Evolutionary conservation across 1,140 invertebrate species (phyloP).

Genomic region (Eupristina koningsbergeri): DNA sequence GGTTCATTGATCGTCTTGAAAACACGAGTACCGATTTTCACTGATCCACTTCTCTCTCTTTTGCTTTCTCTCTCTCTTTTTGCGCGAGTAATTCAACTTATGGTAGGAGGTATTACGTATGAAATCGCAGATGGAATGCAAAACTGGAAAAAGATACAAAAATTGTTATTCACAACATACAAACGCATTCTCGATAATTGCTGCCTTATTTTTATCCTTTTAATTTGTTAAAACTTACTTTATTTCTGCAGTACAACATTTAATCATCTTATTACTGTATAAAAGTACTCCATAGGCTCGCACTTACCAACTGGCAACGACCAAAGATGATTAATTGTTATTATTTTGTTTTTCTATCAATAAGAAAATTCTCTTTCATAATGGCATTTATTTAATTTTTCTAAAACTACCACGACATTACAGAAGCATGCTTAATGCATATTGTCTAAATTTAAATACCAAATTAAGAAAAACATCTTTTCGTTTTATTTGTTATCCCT

Average conservation of each 20-base stretch:
- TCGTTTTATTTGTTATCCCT: no score
- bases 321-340: no score
- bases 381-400: no score
- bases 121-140: not conserved
- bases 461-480: no score
- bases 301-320: no score
- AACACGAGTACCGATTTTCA: conserved; percentile 12
- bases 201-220: not conserved
- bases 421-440: no score
- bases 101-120: not conserved
- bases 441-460: no score
- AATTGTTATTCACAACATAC: not conserved
- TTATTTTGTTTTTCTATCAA: no score
- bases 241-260: not conserved
- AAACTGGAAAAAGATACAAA: not conserved
- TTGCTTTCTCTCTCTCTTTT: not conserved
- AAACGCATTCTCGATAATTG: not conserved
- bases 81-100: not conserved
- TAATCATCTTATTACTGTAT: not conserved
- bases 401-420: no score
- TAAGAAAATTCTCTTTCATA: no score
- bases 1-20: not conserved
- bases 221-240: not conserved
- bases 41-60: not conserved
- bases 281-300: no score